phyloP scores from a whole-genome alignment of 92 coral and sea anemone species.

The Epizoanthus ramosus region DNA sequence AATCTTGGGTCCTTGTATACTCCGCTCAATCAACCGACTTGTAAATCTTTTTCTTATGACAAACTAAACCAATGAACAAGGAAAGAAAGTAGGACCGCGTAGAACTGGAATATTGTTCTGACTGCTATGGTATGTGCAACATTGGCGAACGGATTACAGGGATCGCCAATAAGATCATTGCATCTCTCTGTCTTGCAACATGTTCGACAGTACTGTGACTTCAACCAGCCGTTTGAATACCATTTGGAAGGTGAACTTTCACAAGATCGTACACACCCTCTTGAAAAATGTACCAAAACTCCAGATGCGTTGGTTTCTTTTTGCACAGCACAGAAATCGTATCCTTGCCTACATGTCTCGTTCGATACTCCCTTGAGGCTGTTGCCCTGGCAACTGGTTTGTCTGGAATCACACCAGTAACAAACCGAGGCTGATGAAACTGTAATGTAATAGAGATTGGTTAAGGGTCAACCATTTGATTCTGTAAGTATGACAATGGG shows the following conservation, averaged over 20 bases:
- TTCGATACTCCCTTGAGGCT: conserved; percentile 4
- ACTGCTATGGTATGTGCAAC: not conserved
- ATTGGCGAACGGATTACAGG: conserved; percentile 20
- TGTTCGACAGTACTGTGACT: conserved; percentile 24
- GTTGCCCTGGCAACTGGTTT: not conserved
- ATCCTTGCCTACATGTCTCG: conserved; percentile 26
- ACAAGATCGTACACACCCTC: conserved; percentile 29
- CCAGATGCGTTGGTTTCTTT: conserved; percentile 26
- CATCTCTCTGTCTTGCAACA: conserved; percentile 4
- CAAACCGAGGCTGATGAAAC: conserved; percentile 4
- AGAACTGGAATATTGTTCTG: not conserved
- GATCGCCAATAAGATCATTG: conserved; percentile 34
- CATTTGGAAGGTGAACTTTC: not conserved
- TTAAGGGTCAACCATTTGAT: too few species aligned
- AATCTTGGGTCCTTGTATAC: too few species aligned
- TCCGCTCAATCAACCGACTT: too few species aligned
- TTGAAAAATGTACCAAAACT: conserved; percentile 5
- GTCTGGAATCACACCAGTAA: conserved; percentile 36
- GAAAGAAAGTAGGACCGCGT: not conserved
- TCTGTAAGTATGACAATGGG: too few species aligned
- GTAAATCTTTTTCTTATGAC: not conserved
- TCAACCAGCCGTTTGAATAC: conserved; percentile 20
- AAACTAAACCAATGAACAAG: not conserved
- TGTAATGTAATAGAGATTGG: too few species aligned
- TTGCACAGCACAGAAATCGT: conserved; percentile 33